Evolutionary conservation across 2,113 vertebrate genomes (phyloP).

Genomic region (Tetrax tetrax): DNA sequence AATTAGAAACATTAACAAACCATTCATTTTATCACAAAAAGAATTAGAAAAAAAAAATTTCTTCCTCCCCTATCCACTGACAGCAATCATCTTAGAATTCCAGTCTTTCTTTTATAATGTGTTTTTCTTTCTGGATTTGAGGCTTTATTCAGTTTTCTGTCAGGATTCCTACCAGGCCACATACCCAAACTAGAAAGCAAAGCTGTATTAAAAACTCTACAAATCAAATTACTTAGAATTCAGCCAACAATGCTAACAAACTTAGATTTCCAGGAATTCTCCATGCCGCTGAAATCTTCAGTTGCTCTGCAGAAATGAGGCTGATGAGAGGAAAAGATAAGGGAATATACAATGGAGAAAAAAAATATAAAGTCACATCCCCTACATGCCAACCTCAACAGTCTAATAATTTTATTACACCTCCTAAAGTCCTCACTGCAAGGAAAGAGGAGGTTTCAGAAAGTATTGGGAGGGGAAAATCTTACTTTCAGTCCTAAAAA

Average conservation of each 20-base stretch:
- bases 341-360: not conserved
- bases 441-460: not conserved
- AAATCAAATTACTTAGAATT: conserved; percentile 28
- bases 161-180: conserved; percentile 23
- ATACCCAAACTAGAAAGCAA: conserved; percentile 37
- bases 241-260: not conserved
- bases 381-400: not conserved
- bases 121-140: not conserved
- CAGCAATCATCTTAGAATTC: not conserved
- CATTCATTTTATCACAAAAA: not conserved
- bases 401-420: not conserved
- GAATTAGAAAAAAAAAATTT: not conserved
- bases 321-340: not conserved
- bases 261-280: conserved; percentile 17
- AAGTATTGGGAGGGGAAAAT: not conserved
- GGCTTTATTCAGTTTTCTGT: not conserved
- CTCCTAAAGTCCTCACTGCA: not conserved
- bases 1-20: not conserved
- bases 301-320: not conserved
- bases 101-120: not conserved
- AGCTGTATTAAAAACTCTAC: conserved; percentile 25
- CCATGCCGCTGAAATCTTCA: not conserved
- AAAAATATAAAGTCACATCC: not conserved
- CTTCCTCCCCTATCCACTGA: not conserved
- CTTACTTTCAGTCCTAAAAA: not conserved